phyloP scores from a whole-genome alignment of 2,113 vertebrate genomes.

The Periophthalmodon schlosseri region DNA sequence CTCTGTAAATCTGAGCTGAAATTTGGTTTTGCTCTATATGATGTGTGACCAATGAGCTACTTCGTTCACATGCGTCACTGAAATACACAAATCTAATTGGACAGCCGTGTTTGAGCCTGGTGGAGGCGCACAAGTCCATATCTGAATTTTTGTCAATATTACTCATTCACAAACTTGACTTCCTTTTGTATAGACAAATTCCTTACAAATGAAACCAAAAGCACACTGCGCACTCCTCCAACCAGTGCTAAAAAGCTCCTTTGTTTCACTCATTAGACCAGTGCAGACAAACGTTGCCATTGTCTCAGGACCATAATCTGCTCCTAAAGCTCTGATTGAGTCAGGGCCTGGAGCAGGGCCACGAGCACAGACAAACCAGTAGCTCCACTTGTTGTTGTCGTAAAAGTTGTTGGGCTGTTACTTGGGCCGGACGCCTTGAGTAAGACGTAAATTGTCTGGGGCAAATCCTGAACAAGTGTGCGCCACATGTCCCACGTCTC shows the following conservation, averaged over 20 bases:
- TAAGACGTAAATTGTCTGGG: slow-evolving; percentile 49
- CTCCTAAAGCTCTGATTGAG: slow-evolving; percentile 49
- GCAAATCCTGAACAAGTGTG: slow-evolving; percentile 25
- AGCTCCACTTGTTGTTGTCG: neutral
- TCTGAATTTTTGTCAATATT: too few relatives aligned
- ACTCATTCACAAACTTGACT: neutral
- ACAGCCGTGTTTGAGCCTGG: too few relatives aligned
- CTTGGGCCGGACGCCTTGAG: slow-evolving; percentile 5
- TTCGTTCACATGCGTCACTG: too few relatives aligned
- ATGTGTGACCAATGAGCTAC: too few relatives aligned
- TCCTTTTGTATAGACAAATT: neutral
- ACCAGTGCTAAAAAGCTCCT: slow-evolving; percentile 41
- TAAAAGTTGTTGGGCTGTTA: neutral
- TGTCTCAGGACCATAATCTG: slow-evolving; percentile 54
- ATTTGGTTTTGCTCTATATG: too few relatives aligned
- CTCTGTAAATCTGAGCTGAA: too few relatives aligned
- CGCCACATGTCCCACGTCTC: slow-evolving; percentile 30
- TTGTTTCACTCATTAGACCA: slow-evolving; percentile 65
- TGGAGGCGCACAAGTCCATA: too few relatives aligned
- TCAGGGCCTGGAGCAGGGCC: slow-evolving; percentile 39
- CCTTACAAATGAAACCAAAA: neutral
- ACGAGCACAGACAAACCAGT: slow-evolving; percentile 39
- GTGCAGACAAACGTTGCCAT: slow-evolving; percentile 55
- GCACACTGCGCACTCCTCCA: slow-evolving; percentile 22
- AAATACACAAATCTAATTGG: too few relatives aligned